Conservation (phyloP, 2,888 invertebrate genomes). For the Drosophila parthenogenetica region DNA sequence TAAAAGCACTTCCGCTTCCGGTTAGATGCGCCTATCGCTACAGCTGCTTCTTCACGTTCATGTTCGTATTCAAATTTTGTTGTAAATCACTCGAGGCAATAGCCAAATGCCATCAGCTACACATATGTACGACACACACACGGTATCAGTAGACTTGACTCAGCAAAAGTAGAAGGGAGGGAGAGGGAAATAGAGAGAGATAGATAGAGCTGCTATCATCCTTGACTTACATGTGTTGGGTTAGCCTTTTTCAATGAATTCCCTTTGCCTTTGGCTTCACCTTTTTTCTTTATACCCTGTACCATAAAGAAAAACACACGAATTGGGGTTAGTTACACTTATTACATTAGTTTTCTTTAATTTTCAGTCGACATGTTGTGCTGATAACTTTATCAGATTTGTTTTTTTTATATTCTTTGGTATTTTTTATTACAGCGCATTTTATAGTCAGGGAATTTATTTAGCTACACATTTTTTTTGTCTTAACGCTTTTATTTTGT, state of each 20-base stretch:
- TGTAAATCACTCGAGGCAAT: constrained; percentile 50
- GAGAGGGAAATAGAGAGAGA: not conserved
- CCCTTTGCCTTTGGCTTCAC: constrained; percentile 26
- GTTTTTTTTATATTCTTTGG: no score
- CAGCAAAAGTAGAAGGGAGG: constrained; percentile 3
- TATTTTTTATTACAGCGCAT: not conserved
- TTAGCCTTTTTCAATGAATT: constrained; percentile 50
- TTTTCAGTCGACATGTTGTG: no score
- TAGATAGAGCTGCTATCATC: constrained; percentile 24
- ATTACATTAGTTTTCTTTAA: no score
- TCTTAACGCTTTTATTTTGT: not conserved
- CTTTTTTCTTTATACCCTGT: constrained; percentile 13
- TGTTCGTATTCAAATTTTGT: constrained; percentile 42
- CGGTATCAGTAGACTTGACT: constrained; percentile 24
- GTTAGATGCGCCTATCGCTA: constrained; percentile 22
- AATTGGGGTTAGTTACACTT: constrained; percentile 1
- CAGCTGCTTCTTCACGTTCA: constrained; percentile 15
- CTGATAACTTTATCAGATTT: no score
- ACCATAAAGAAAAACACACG: not conserved
- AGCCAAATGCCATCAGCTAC: constrained; percentile 37
- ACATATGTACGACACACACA: not conserved
- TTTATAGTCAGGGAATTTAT: not conserved
- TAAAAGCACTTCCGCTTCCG: constrained; percentile 50
- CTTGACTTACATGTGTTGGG: constrained; percentile 45
- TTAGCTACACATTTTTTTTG: not conserved